These are phyloP conservation scores for Caerostris darwini DNA, from an alignment of 1,140 invertebrate species.

Conservation along the genomic window DNA sequence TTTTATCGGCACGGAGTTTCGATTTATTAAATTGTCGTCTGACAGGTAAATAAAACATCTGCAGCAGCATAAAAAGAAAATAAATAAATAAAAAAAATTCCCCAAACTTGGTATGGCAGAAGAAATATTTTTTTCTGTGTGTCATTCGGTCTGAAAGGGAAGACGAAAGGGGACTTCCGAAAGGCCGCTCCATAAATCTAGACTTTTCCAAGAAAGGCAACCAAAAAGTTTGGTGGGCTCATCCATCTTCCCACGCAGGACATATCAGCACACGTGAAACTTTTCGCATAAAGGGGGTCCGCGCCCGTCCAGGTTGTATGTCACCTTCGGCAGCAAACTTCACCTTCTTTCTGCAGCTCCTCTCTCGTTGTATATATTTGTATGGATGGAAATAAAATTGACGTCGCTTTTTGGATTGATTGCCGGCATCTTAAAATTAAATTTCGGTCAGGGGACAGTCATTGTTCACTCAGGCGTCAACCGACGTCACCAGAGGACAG, in stretches of 20 bases:
- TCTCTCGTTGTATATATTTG: neutral
- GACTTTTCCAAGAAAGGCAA: conserved; percentile 21
- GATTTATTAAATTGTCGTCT: too few species aligned
- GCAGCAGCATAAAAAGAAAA: too few species aligned
- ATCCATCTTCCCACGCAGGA: conserved; percentile 23
- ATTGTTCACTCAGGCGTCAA: conserved; percentile 4
- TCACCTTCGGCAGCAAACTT: conserved; percentile 26
- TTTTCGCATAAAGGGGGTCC: conserved; percentile 40
- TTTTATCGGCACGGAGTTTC: too few species aligned
- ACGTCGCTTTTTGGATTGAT: conserved; percentile 18
- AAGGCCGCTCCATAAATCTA: conserved; percentile 54
- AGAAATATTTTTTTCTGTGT: too few species aligned
- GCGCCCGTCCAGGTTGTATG: neutral
- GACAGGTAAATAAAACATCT: too few species aligned
- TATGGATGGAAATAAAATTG: conserved; percentile 25
- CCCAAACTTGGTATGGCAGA: too few species aligned
- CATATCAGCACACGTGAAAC: conserved; percentile 37
- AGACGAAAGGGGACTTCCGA: too few species aligned
- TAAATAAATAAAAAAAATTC: too few species aligned
- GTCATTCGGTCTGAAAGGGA: too few species aligned
- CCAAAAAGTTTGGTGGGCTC: conserved; percentile 21
- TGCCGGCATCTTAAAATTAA: conserved; percentile 11
- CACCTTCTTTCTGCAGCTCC: neutral
- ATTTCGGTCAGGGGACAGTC: neutral
- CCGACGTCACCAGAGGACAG: too few species aligned